A percentile compares a stretch with the other conserved stretches of the same genome.
These are phyloP conservation scores for Pontoporia blainvillei DNA, from an alignment of 2,113 vertebrate genomes.

Conservation along the genomic window DNA sequence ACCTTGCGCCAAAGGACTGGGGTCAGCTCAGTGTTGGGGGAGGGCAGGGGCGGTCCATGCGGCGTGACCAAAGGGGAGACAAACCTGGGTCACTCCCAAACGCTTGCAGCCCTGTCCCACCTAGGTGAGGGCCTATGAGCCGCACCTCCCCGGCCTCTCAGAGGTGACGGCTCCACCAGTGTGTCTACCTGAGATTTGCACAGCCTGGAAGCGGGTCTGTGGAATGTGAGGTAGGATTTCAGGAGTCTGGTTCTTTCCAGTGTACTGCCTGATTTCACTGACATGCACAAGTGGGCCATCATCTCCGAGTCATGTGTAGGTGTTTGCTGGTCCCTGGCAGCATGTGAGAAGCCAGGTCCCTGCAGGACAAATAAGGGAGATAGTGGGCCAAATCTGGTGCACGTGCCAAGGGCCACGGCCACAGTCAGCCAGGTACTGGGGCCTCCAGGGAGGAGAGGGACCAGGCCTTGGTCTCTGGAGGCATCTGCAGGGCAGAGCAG, in stretches of 20 bases:
- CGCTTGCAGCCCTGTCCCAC: no score
- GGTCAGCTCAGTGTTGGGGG: neutral
- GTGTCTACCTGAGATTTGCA: neutral
- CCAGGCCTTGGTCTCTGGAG: neutral
- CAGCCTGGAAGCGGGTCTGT: neutral
- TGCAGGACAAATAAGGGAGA: neutral
- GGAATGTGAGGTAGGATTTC: neutral
- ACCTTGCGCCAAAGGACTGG: neutral
- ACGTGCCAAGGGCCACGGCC: no score
- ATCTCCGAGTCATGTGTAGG: neutral
- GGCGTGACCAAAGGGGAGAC: neutral
- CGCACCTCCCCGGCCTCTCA: neutral
- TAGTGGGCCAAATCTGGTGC: neutral
- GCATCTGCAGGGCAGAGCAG: neutral
- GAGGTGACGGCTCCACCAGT: neutral
- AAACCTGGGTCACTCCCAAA: neutral
- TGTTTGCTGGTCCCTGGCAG: neutral
- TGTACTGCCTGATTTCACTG: neutral
- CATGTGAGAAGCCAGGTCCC: neutral
- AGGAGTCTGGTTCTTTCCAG: neutral
- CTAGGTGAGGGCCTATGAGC: neutral
- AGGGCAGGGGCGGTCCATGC: rapidly evolving
- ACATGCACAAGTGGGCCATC: rapidly evolving
- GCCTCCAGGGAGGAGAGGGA: neutral
- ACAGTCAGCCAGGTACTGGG: neutral